A percentile compares a stretch with the other conserved stretches of the same genome.
These are phyloP conservation scores for Halichoerus grypus DNA, from an alignment of 2,113 vertebrate genomes.

Conservation along the genomic window DNA sequence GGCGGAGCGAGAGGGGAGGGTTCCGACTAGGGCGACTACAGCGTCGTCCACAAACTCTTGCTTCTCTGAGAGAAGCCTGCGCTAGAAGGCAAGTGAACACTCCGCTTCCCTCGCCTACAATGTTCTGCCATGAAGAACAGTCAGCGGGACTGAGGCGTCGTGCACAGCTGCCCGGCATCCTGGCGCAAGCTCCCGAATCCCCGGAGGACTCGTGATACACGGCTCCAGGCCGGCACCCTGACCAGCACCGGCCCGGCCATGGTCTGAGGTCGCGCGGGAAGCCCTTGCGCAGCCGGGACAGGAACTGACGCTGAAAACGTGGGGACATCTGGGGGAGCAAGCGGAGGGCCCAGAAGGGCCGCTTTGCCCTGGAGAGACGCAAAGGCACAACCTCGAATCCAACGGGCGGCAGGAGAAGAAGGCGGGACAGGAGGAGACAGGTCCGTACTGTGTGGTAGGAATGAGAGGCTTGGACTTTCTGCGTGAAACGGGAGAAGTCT, in stretches of 20 bases:
- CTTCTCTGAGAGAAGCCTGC: background rate
- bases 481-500: background rate
- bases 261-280: background rate
- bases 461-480: background rate
- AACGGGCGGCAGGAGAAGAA: too few species aligned
- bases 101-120: background rate
- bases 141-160: background rate
- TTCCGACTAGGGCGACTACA: rapidly evolving
- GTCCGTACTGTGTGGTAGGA: rapidly evolving
- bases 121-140: background rate
- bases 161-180: background rate
- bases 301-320: background rate
- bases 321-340: background rate
- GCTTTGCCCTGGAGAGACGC: background rate
- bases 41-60: background rate
- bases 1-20: rapidly evolving
- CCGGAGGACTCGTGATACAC: background rate
- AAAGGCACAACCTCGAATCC: background rate
- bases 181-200: background rate
- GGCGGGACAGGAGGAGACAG: rapidly evolving
- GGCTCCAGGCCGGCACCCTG: background rate
- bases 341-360: background rate
- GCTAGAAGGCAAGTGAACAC: background rate
- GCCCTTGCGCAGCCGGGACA: background rate
- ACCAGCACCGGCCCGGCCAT: background rate